A percentile compares a stretch with the other conserved stretches of the same genome.
Conservation (phyloP, 2,888 invertebrate species). For the Oasisia sp. region DNA sequence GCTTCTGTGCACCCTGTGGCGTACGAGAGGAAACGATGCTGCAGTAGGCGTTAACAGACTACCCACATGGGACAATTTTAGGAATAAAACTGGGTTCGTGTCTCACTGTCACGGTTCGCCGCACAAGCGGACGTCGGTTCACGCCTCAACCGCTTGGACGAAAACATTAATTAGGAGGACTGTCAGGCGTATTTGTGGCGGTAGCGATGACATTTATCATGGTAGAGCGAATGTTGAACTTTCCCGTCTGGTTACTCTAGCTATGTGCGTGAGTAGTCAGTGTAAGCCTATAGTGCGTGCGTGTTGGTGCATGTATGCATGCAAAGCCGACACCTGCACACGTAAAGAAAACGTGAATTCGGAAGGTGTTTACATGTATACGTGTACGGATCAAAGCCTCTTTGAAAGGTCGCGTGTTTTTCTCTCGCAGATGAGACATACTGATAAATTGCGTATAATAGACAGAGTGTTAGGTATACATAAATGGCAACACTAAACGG, state of each 20-base stretch:
- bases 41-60: neutral
- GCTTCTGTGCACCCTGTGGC: neutral
- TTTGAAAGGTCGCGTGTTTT: neutral
- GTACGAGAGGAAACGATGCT: neutral
- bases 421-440: neutral
- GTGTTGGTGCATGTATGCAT: neutral
- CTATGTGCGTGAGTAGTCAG: neutral
- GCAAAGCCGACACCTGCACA: neutral
- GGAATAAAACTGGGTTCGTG: neutral
- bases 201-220: neutral
- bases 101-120: neutral
- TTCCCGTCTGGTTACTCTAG: neutral
- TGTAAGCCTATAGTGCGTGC: neutral
- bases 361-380: neutral
- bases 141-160: neutral
- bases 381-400: neutral
- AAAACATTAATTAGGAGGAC: neutral
- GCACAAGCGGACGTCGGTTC: neutral
- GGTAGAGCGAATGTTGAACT: neutral
- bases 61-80: neutral
- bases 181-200: neutral
- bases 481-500: conserved; percentile 1
- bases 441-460: neutral
- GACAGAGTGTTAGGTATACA: neutral
- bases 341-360: neutral